A percentile compares a stretch with the other conserved stretches of the same genome.
Evolutionary conservation across 2,888 invertebrate genomes (phyloP).

Genomic region (Mesochorus sp.): DNA sequence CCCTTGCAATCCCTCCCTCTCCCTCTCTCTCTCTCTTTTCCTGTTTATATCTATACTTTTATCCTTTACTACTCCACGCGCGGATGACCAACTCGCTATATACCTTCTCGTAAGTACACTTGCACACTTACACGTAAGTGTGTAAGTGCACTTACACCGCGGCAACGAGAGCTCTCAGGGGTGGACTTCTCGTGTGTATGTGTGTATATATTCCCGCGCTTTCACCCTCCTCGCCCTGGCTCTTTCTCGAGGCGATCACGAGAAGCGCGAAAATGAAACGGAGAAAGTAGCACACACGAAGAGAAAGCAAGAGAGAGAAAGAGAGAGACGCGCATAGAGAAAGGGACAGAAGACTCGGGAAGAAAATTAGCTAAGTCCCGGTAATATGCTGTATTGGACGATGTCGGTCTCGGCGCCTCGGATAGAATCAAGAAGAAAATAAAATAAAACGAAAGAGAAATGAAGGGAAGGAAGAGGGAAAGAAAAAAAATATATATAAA

Average conservation of each 20-base stretch:
- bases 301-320: conserved; percentile 40
- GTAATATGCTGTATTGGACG: conserved; percentile 74
- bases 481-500: conserved; percentile 5
- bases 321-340: conserved; percentile 40
- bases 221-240: conserved; percentile 5
- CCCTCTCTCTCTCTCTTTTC: too few species aligned
- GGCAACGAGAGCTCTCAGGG: conserved; percentile 3
- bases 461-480: neutral
- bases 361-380: conserved; percentile 74
- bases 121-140: neutral
- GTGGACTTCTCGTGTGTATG: neutral
- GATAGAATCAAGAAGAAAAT: conserved; percentile 28
- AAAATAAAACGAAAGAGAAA: conserved; percentile 36
- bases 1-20: conserved; percentile 40
- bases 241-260: conserved; percentile 40
- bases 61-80: conserved; percentile 1
- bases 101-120: conserved; percentile 1
- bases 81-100: conserved; percentile 36
- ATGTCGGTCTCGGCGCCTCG: conserved; percentile 58
- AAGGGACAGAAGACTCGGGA: conserved; percentile 57
- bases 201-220: conserved; percentile 5
- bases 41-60: conserved; percentile 16
- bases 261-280: conserved; percentile 62
- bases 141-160: neutral
- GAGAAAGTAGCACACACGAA: conserved; percentile 52